Evolutionary conservation across 2,113 vertebrate genomes (phyloP), one percentile per base, ranked within the genome.

Genomic region (Corydoras sp.): DNA sequence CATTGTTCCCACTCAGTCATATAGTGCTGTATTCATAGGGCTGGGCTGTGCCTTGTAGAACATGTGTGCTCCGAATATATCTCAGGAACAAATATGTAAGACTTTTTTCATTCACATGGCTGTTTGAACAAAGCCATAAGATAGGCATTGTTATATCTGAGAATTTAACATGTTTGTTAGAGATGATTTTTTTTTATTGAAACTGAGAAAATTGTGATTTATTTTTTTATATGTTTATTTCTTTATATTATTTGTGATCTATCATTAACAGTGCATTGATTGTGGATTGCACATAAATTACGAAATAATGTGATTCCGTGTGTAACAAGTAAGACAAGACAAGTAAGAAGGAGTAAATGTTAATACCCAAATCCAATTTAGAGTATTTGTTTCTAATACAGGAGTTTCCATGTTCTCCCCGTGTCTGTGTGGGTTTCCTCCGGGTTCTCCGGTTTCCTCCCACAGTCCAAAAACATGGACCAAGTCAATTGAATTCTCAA

Each of bases 81-180:
- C 73, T 79, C 73, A 69, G 77, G 73, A 69, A 69, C 30, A 69
- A 53, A 29, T 65, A 15, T 58, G 61, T 55, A 56, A n/a, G 12
- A 56, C 14, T 56, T n/a, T 56, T 56, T 9, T 50, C 24, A 60
- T 30, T 64, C 32, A 12, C 43, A 53, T 11, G 32, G 50, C 54
- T 53, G 12, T 4, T 72, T 49, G 51, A 75, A 75, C 69, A 73
- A 80, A 80, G 79, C 72, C 69, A 63, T 66, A 73, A 56, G 62
- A 69, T 50, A 29, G 53, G 76, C 65, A 59, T 58, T 15, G 13
- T 31, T 4, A n/a, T 3, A 29, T 58, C 54, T 55, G 12, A 55
- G 69, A 13, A 29, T 65, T 3, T 32, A 69, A 9, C 10, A 59
- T 5, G 48, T 71, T 74, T 62, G 59, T 62, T 69, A 50, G 50